Conservation (phyloP, 2,113 vertebrate species). For the Pygathrix nemaeus region DNA sequence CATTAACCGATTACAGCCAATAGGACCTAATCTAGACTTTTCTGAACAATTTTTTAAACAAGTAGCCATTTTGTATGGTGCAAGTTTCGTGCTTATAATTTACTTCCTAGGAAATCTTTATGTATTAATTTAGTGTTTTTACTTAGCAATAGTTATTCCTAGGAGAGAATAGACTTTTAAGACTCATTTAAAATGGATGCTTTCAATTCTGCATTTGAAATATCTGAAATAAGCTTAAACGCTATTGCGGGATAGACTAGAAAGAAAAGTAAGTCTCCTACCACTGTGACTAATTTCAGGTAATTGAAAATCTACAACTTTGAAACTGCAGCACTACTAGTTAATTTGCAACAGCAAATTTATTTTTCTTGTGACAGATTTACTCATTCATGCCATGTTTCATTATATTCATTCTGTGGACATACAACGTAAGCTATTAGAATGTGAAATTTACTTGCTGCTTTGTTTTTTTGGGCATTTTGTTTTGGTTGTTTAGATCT, state of each 20-base stretch:
- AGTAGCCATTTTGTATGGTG: not conserved
- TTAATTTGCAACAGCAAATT: not conserved
- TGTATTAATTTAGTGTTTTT: constrained; percentile 22
- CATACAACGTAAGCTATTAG: not conserved
- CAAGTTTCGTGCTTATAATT: constrained; percentile 7
- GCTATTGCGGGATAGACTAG: not conserved
- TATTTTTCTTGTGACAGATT: not conserved
- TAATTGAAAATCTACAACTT: constrained; percentile 58
- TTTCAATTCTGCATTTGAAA: constrained; percentile 46
- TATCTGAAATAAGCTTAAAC: constrained; percentile 34
- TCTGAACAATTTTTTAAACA: not conserved
- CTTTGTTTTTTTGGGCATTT: not conserved
- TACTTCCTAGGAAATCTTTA: constrained; percentile 32
- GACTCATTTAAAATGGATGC: constrained; percentile 43
- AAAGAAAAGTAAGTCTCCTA: constrained; percentile 30
- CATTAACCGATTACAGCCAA: constrained; percentile 53
- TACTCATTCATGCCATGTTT: not conserved
- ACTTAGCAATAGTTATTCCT: constrained; percentile 35
- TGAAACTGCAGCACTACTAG: constrained; percentile 3
- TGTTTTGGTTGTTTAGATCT: not conserved
- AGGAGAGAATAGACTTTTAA: not conserved
- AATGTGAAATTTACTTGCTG: not conserved
- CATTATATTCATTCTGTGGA: not conserved
- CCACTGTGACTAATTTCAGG: constrained; percentile 61
- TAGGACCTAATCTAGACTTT: constrained; percentile 34